Evolutionary conservation across 2,797 vertebrate genomes (phyloP).

Genomic region (Syngnathus rostellatus): DNA sequence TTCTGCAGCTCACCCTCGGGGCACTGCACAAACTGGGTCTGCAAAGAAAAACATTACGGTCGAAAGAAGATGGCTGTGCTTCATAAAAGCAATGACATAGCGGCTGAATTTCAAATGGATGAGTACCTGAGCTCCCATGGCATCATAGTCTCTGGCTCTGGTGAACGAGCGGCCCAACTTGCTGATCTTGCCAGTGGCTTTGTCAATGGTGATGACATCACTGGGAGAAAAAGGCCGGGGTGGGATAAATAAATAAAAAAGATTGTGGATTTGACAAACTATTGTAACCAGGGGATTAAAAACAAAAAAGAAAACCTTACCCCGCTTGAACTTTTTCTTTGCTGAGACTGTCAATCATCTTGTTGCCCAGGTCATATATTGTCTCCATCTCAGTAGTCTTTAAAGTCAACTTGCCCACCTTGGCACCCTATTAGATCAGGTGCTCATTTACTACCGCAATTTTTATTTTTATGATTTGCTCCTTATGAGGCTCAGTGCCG

Average conservation of each 20-base stretch:
- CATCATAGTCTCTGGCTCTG: conserved; percentile 88
- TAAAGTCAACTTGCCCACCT: conserved; percentile 88
- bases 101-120: background rate
- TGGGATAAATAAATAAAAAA: background rate
- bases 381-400: conserved; percentile 97
- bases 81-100: background rate
- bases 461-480: background rate
- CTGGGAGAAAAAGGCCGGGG: conserved; percentile 45
- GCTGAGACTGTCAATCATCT: conserved; percentile 93
- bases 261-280: background rate
- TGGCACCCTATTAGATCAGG: conserved; percentile 71
- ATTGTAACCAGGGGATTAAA: background rate
- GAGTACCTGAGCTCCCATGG: conserved; percentile 90
- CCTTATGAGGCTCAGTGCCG: conserved; percentile 21
- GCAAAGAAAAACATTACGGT: background rate
- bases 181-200: conserved; percentile 91
- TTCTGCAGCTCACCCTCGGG: conserved; percentile 94
- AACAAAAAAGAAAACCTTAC: conserved; percentile 55
- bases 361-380: conserved; percentile 89
- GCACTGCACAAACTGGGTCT: conserved; percentile 95
- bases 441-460: background rate
- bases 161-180: conserved; percentile 93
- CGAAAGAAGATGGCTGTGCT: too few species aligned
- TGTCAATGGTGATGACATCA: conserved; percentile 93
- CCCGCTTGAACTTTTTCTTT: conserved; percentile 94